Base-by-base conservation (phyloP, 2,797 vertebrate species). In the Tragelaphus oryx region DNA sequence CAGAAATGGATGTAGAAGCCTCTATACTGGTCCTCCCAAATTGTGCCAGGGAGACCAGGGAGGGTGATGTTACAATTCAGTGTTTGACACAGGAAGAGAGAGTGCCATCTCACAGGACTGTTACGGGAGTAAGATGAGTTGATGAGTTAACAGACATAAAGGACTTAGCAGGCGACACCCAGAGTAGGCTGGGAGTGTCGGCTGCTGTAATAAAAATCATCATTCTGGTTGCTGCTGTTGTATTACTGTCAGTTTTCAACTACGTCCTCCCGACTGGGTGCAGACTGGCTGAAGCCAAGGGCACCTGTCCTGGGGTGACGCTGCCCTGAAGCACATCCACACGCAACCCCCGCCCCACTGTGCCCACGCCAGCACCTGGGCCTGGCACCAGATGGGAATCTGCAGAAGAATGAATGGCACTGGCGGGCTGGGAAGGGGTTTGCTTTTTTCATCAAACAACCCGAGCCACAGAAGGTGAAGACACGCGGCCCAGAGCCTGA, bases 271-370 rank as follows among this genome's bases (percentile, higher is more conserved):
- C 26, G 14, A 37, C 57, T 50, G 22, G 79, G 65, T 3, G 24
- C 22, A 83, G 28, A 37, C 62, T 60, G 80, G 54, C 11, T 22
- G 80, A 50, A 50, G 89, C 33, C 6, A 57, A 50, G 55, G 79
- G 65, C 0, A 30, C 20, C 2, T 24, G 24, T 46, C 79, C n/a
- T 28, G 17, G 17, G 17, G 65, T 1, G 9, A 30, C 1, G 17
- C 3, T 0, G 0, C 24, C 44, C 83, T 3, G 5, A 59, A n/a
- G 13, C 12, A 33, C 26, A 48, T 10, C 44, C 8, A 33, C 22
- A 11, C 6, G 2, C 46, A 8, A 13, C n/a, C 30, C 20, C 46
- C 1, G 0, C 46, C 44, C 30, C 30, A 62, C 44, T 6, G 57
- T 62, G 8, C 30, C 57, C 20, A 6, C 0, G 3, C 59, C 5